Percentiles rank a stretch among this genome's conserved stretches.
phyloP scores from a whole-genome alignment of 2,797 vertebrate genomes.

The Triplophysa bombifrons region DNA sequence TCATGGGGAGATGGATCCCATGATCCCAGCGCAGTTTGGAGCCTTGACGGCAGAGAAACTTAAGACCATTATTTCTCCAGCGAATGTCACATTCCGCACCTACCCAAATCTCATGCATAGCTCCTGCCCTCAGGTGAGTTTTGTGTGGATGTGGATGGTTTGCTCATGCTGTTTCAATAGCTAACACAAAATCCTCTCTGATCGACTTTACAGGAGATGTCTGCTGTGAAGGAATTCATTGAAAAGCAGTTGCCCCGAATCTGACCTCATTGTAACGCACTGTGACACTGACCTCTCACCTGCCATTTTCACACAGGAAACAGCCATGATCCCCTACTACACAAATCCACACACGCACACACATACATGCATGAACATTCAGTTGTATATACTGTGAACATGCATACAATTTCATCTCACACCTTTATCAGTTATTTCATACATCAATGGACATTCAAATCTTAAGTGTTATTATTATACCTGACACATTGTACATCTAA shows the following conservation, averaged over 20 bases:
- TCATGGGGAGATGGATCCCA: constrained; percentile 89
- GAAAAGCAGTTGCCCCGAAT: constrained; percentile 93
- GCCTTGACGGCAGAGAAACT: constrained; percentile 91
- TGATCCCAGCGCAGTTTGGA: constrained; percentile 90
- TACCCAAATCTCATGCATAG: constrained; percentile 87
- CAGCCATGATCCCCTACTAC: constrained; percentile 74
- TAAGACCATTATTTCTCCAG: constrained; percentile 83
- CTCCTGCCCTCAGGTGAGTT: constrained; percentile 88
- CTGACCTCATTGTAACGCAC: constrained; percentile 81
- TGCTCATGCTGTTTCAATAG: background rate
- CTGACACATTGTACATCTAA: constrained; percentile 23
- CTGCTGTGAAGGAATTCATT: constrained; percentile 93
- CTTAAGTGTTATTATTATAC: constrained; percentile 19
- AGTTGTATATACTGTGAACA: constrained; percentile 61
- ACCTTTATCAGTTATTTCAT: constrained; percentile 45
- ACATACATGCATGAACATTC: constrained; percentile 53
- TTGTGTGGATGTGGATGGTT: background rate
- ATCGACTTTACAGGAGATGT: constrained; percentile 87
- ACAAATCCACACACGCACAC: constrained; percentile 18
- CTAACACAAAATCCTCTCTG: constrained; percentile 9
- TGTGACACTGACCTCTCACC: constrained; percentile 77
- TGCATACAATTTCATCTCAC: constrained; percentile 49
- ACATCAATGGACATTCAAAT: constrained; percentile 39
- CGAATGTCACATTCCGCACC: constrained; percentile 88
- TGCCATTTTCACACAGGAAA: constrained; percentile 80